Conservation (phyloP, 1,140 invertebrate genomes). For the Apis florea region DNA sequence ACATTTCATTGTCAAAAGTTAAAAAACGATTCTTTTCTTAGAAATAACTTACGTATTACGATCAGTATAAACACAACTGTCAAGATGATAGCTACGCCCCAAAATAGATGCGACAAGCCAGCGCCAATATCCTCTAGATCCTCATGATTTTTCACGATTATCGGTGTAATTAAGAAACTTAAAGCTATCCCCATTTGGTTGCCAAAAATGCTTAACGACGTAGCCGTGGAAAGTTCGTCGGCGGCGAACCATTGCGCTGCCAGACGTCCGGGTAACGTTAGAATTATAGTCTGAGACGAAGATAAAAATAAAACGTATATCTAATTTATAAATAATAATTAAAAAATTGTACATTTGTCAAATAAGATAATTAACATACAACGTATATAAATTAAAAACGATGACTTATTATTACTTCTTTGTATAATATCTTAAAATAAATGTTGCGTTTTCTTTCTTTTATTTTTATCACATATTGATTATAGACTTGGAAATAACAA, state of each 20-base stretch:
- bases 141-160: conserved; percentile 78
- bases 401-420: too few relatives aligned
- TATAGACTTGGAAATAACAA: not conserved
- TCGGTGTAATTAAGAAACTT: conserved; percentile 77
- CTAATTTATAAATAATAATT: too few relatives aligned
- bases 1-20: not conserved
- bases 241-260: conserved; percentile 83
- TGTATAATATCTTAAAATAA: too few relatives aligned
- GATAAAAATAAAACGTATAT: too few relatives aligned
- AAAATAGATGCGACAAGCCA: conserved; percentile 74
- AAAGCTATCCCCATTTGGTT: conserved; percentile 84
- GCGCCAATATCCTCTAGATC: conserved; percentile 71
- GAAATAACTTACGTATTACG: conserved; percentile 82
- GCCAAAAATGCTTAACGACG: conserved; percentile 89
- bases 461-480: not conserved
- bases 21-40: not conserved
- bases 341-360: too few relatives aligned
- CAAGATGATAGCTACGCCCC: conserved; percentile 82
- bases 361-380: too few relatives aligned
- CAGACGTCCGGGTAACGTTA: conserved; percentile 87
- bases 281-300: conserved; percentile 80
- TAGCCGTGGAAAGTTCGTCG: conserved; percentile 87
- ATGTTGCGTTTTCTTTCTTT: not conserved
- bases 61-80: conserved; percentile 82
- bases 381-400: too few relatives aligned